These are phyloP conservation scores for Chymomyza procnemis DNA, from an alignment of 2,888 invertebrate species.

Conservation along the genomic window DNA sequence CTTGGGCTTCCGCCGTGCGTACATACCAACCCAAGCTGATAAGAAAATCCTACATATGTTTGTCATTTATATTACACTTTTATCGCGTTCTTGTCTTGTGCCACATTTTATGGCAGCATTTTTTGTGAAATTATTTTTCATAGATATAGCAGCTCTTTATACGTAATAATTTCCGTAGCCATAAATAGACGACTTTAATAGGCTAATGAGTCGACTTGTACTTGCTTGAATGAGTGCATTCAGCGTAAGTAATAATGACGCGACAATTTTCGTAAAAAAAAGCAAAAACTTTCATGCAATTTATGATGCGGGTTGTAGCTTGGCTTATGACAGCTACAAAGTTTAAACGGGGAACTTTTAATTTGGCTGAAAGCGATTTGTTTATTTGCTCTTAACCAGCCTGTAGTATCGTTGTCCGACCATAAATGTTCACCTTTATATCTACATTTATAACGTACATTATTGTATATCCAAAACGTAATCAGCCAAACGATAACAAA, in stretches of 20 bases:
- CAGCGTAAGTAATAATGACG: not conserved
- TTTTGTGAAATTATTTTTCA: not conserved
- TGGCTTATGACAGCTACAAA: not conserved
- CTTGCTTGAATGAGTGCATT: not conserved
- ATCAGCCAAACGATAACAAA: slow-evolving; percentile 2
- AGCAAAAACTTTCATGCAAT: not conserved
- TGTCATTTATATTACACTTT: not conserved
- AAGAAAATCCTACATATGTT: not conserved
- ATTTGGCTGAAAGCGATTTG: not conserved
- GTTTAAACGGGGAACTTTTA: not conserved
- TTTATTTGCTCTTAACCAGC: not conserved
- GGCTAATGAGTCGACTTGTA: not conserved
- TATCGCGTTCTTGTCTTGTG: not conserved
- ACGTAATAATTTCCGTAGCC: not conserved
- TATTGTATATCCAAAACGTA: slow-evolving; percentile 1
- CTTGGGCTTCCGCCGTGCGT: not conserved
- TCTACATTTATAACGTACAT: not conserved
- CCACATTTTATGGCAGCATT: not conserved
- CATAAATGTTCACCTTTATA: not conserved
- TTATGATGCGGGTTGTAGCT: not conserved
- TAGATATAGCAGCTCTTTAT: not conserved
- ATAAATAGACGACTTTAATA: not conserved
- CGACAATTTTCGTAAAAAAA: not conserved
- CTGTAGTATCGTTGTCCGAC: not conserved
- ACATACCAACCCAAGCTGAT: not conserved